Conservation (phyloP, 2,797 vertebrate genomes). For the Emys orbicularis region DNA sequence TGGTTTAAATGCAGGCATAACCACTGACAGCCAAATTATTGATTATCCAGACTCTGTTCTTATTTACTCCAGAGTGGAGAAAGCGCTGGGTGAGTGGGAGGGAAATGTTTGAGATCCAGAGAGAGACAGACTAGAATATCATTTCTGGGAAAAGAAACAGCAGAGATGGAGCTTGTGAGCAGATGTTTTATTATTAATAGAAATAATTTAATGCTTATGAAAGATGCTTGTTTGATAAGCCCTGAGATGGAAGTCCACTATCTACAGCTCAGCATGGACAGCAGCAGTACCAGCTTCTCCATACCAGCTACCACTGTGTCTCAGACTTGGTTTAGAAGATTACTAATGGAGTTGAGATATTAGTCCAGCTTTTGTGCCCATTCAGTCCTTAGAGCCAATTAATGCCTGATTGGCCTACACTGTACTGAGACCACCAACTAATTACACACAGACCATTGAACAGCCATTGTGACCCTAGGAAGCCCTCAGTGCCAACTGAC, state of each 20-base stretch:
- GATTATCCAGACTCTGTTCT: neutral
- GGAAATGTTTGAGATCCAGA: slow-evolving; percentile 25
- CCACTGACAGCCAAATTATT: neutral
- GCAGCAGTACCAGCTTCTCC: neutral
- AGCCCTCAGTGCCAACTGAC: too few species aligned
- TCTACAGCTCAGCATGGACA: neutral
- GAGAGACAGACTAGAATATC: neutral
- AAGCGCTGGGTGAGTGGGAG: neutral
- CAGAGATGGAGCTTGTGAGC: slow-evolving; percentile 39
- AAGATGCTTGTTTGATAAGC: neutral
- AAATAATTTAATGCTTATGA: neutral
- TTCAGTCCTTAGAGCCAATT: neutral
- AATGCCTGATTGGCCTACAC: neutral
- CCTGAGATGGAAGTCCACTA: neutral
- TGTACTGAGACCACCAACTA: neutral
- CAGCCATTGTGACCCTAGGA: neutral
- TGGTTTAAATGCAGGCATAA: neutral
- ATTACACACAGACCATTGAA: neutral
- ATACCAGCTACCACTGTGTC: neutral
- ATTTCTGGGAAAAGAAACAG: slow-evolving; percentile 56
- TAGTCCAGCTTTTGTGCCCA: slow-evolving; percentile 10
- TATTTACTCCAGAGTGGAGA: neutral
- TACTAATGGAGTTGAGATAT: neutral
- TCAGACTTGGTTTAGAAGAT: slow-evolving; percentile 1
- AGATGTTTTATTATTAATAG: neutral